Evolutionary conservation across 2,888 invertebrate genomes (phyloP).

Genomic region (Epistrophella euchroma): DNA sequence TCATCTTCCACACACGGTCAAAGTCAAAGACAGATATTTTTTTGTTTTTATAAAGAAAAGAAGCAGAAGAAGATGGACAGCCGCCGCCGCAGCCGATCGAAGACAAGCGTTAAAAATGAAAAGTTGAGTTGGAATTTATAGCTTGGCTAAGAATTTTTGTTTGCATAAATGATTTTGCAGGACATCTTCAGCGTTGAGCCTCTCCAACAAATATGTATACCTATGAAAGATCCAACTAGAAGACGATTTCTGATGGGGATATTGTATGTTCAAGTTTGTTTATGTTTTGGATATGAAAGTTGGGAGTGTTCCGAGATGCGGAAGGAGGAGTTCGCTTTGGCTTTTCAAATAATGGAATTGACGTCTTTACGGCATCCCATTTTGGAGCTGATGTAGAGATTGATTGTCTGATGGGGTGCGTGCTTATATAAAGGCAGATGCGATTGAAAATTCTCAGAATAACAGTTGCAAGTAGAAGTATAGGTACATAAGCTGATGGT

Average conservation of each 20-base stretch:
- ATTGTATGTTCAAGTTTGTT: slow-evolving; percentile 49
- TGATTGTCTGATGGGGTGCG: slow-evolving; percentile 45
- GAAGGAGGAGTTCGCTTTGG: slow-evolving; percentile 24
- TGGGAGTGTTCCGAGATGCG: not conserved
- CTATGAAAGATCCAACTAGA: not conserved
- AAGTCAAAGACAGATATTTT: slow-evolving; percentile 8
- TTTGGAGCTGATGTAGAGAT: slow-evolving; percentile 40
- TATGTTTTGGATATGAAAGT: slow-evolving; percentile 5
- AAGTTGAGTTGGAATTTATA: slow-evolving; percentile 67
- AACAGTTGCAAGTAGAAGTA: not conserved
- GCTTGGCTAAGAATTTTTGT: slow-evolving; percentile 67
- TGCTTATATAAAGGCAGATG: slow-evolving; percentile 9
- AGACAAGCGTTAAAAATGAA: slow-evolving; percentile 62
- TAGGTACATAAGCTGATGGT: slow-evolving; percentile 28
- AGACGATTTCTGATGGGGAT: not conserved
- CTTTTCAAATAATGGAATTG: slow-evolving; percentile 33
- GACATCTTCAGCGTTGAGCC: slow-evolving; percentile 46
- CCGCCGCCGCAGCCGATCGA: slow-evolving; percentile 28
- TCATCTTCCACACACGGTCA: slow-evolving; percentile 56
- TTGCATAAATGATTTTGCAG: slow-evolving; percentile 75
- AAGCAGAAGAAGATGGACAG: slow-evolving; percentile 47
- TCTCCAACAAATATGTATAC: not conserved
- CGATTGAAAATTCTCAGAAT: slow-evolving; percentile 56
- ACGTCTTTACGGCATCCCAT: slow-evolving; percentile 64
- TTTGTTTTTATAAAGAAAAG: not conserved